phyloP scores from a whole-genome alignment of 2,113 vertebrate genomes.

The Tor tambroides region DNA sequence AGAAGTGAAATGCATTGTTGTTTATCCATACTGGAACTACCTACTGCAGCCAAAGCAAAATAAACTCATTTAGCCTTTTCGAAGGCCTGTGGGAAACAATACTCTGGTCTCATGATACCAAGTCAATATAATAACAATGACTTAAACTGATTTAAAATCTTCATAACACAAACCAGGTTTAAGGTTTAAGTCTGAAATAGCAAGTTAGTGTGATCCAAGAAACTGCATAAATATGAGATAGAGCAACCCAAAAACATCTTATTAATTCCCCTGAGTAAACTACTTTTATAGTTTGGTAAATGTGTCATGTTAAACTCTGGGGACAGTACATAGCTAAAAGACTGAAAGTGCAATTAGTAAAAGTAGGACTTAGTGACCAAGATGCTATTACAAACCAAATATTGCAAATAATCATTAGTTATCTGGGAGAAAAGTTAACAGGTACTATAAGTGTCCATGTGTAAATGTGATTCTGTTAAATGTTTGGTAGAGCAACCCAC shows the following conservation, averaged over 20 bases:
- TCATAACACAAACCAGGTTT: neutral
- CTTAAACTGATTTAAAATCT: neutral
- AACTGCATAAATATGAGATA: neutral
- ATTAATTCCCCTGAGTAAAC: neutral
- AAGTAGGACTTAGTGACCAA: neutral
- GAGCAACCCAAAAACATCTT: constrained; percentile 14
- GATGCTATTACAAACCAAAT: neutral
- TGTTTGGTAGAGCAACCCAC: constrained; percentile 74
- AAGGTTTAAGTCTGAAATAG: neutral
- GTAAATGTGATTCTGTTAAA: constrained; percentile 2
- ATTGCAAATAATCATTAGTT: neutral
- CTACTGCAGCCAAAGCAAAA: too few species aligned
- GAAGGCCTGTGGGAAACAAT: too few species aligned
- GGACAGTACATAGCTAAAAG: neutral
- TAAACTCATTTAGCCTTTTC: neutral
- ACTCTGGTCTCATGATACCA: too few species aligned
- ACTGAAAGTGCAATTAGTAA: neutral
- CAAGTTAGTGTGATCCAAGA: neutral
- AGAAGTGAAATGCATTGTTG: too few species aligned
- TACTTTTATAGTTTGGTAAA: constrained; percentile 4
- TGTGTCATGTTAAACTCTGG: constrained; percentile 1
- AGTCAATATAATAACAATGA: too few species aligned
- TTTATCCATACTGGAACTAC: too few species aligned
- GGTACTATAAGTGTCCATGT: neutral
- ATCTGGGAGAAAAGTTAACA: constrained; percentile 41